phyloP scores from a whole-genome alignment of 2,888 invertebrate genomes.

The Eristalinus aeneus region DNA sequence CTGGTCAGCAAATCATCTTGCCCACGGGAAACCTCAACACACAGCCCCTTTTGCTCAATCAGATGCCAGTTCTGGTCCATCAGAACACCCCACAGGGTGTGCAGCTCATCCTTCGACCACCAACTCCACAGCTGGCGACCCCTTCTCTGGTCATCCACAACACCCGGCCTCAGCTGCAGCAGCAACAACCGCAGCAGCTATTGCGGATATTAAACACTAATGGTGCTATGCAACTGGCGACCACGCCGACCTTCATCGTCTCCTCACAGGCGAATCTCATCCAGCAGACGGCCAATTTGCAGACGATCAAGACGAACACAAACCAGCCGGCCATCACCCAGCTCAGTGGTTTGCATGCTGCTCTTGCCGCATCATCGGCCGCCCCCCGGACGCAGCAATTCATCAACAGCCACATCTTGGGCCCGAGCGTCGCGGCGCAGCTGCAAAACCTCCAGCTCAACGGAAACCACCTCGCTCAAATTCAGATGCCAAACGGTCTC shows the following conservation, averaged over 20 bases:
- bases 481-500: constrained; percentile 81
- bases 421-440: constrained; percentile 79
- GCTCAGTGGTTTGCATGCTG: constrained; percentile 79
- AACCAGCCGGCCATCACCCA: constrained; percentile 76
- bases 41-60: constrained; percentile 79
- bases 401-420: constrained; percentile 79
- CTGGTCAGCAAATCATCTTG: constrained; percentile 78
- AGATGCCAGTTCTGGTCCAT: constrained; percentile 84
- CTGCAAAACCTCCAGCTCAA: constrained; percentile 80
- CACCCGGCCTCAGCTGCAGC: constrained; percentile 78
- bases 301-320: constrained; percentile 79
- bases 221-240: constrained; percentile 83
- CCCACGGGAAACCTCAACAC: constrained; percentile 77
- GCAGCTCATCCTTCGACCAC: constrained; percentile 87
- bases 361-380: constrained; percentile 74
- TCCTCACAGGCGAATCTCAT: constrained; percentile 81
- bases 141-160: constrained; percentile 81
- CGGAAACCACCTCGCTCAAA: constrained; percentile 79
- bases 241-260: constrained; percentile 82
- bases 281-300: constrained; percentile 79
- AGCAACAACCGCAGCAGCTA: constrained; percentile 82
- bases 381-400: constrained; percentile 80
- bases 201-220: constrained; percentile 84
- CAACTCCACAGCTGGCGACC: constrained; percentile 82
- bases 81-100: constrained; percentile 86